Evolutionary conservation across 2,888 invertebrate genomes (phyloP).

Genomic region (Branchellion lobata): DNA sequence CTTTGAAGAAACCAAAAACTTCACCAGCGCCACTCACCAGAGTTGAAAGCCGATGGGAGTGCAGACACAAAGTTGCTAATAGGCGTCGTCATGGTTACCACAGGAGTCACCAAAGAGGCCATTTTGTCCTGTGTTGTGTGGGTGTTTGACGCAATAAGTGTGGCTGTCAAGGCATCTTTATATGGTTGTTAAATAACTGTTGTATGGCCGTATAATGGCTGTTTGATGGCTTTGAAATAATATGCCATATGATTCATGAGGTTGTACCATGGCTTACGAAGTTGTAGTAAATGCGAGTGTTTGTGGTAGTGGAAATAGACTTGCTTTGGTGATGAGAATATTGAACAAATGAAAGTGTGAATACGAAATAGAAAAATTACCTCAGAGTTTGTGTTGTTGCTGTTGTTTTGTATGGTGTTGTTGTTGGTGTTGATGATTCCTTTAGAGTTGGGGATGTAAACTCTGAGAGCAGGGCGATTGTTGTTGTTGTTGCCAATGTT

Average conservation of each 20-base stretch:
- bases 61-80: conserved; percentile 43
- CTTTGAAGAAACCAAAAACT: too few species aligned
- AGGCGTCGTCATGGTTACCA: conserved; percentile 44
- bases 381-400: background rate
- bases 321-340: too few species aligned
- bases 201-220: background rate
- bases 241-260: too few species aligned
- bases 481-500: background rate
- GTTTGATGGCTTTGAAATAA: too few species aligned
- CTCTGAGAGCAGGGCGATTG: conserved; percentile 35
- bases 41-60: conserved; percentile 43
- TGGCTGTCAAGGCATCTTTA: background rate
- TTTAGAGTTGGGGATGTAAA: conserved; percentile 44
- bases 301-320: too few species aligned
- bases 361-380: too few species aligned
- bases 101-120: conserved; percentile 41
- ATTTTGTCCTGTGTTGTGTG: background rate
- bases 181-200: background rate
- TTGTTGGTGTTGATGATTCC: conserved; percentile 2
- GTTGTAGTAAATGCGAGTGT: too few species aligned
- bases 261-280: too few species aligned
- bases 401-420: background rate
- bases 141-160: too few species aligned
- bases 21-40: conserved; percentile 34
- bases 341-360: too few species aligned